A percentile compares a stretch with the other conserved stretches of the same genome.
Conservation (phyloP, 2,113 vertebrate genomes). For the Poeciliopsis prolifica region DNA sequence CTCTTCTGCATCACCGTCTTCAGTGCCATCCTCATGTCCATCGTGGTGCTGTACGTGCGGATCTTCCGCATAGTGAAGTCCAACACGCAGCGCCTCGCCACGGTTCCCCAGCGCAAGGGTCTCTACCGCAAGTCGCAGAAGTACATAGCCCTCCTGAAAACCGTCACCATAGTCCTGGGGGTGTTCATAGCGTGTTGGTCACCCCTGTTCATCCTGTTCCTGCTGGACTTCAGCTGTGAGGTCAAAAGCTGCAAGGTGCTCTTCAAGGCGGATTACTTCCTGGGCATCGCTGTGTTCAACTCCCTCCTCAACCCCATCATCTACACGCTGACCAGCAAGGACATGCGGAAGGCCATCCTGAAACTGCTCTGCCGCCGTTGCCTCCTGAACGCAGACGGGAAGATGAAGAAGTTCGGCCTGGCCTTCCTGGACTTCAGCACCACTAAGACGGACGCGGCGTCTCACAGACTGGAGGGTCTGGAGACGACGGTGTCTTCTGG, state of each 20-base stretch:
- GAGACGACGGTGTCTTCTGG: constrained; percentile 82
- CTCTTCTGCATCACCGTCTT: constrained; percentile 87
- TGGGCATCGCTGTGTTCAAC: constrained; percentile 90
- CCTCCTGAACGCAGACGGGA: constrained; percentile 62
- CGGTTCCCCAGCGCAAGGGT: constrained; percentile 51
- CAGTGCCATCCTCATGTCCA: constrained; percentile 81
- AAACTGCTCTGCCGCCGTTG: constrained; percentile 82
- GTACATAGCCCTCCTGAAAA: constrained; percentile 87
- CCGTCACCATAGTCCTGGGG: constrained; percentile 87
- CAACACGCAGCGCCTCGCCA: constrained; percentile 78
- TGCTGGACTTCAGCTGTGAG: constrained; percentile 84
- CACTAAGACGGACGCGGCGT: constrained; percentile 79
- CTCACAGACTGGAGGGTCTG: constrained; percentile 79
- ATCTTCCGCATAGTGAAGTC: constrained; percentile 88
- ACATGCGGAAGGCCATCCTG: constrained; percentile 87
- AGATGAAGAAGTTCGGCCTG: constrained; percentile 77
- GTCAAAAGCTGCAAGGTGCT: constrained; percentile 77
- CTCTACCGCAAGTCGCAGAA: constrained; percentile 79
- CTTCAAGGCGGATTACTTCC: constrained; percentile 87
- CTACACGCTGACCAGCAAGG: constrained; percentile 90
- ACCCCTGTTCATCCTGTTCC: constrained; percentile 87
- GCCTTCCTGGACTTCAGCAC: constrained; percentile 84
- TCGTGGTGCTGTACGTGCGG: constrained; percentile 87
- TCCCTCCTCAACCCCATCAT: constrained; percentile 92
- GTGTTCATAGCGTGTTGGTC: constrained; percentile 90